Evolutionary conservation across 30 jellyfish, hydroid and myxozoan genomes (phyloP), one percentile per base, ranked within the genome.

Genomic region (Pseudorhiza aurosa): DNA sequence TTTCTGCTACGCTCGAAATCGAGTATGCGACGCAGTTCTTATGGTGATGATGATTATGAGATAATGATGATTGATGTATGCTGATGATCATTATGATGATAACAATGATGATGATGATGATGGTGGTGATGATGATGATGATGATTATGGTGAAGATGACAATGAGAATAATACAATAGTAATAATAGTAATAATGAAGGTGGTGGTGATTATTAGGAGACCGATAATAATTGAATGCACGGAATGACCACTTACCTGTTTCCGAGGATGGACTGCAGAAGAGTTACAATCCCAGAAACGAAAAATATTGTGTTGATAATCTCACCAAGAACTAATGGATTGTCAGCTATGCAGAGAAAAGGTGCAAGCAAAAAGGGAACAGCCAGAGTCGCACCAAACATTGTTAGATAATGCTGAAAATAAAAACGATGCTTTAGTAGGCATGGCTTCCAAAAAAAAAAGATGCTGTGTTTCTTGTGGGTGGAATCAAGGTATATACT

Each of bases 331-430:
- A 71, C 85, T 65, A 91, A 26, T 7, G 85, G 90, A 53, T 90
- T 68, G 18, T 83, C 53, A 22, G 74, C 95, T 35, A 91, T 83
- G 77, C 98, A 91, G 18, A 91, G 95, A 15, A 5, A 27, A 7
- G 88, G 85, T 14, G 98, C 96, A 21, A 91, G 71, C 10, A 91
- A 9, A 42, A 91, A 91, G 9, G 98, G 98, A 8, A 91, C 96
- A 4, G 98, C 96, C 37, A 91, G 69, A 2, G 96, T 91, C 40
- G 96, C 49, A 24, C 98, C 98, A 70, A 91, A 91, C 98, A 91
- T 91, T 21, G 98, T 91, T 85, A 91, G 45, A 85, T 91, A 91
- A 72, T 91, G 98, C 97, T 90, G 58, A 26, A 50, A 63, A 46
- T 25, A 27, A 24, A 71, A 37, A 19, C 3, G 56, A 42, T 17